Base-by-base conservation (phyloP, 1,140 invertebrate species). In the Drosophila bocki region DNA sequence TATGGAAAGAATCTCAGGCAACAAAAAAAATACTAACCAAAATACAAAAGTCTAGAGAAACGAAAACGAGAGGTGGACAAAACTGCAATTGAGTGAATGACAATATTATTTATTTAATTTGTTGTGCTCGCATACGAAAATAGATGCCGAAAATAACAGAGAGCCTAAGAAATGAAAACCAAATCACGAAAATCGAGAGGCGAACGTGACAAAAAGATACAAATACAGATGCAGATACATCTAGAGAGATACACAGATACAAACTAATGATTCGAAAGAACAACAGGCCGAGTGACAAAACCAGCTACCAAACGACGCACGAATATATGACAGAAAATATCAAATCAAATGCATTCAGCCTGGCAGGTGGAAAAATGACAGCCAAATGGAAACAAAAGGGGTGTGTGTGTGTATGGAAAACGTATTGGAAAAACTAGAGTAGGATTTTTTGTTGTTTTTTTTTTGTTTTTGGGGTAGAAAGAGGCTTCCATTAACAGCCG, bases 331-430 rank as follows among this genome's bases (percentile, higher is more conserved):
- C 72, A 65, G 44, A 59, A 84, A 83, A 84, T 84, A 81, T 75
- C 59, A 82, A 81, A 85, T 86, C 74, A 84, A 84, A 84, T 85
- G 78, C 78, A 82, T 86, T 82, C 47, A 64, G 54, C 61, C 61
- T 76, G 83, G 50, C 83, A 86, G 82, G 61, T 85, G 81, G 65
- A 60, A 57, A 64, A 42, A 68, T 82, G 81, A 58, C 68, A 44
- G 59, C 22, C 29, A 63, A 41, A 58, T 41, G 29, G 41, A 33
- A 33, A 35, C 15, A 17, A 57, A 69, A 13, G 19, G 33, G 35
- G 19, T 39, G 37, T n/a, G 39, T 26, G 26, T 29, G 26, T 29
- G 26, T 22, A 19, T 19, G 19, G 50, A 53, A 74, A 44, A 41
- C 13, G 53, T 56, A 35, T 47, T 9, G 37, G 33, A 68, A 69